Base-by-base conservation (phyloP, 1,140 invertebrate genomes). In the Drosophila lacteicornis region DNA sequence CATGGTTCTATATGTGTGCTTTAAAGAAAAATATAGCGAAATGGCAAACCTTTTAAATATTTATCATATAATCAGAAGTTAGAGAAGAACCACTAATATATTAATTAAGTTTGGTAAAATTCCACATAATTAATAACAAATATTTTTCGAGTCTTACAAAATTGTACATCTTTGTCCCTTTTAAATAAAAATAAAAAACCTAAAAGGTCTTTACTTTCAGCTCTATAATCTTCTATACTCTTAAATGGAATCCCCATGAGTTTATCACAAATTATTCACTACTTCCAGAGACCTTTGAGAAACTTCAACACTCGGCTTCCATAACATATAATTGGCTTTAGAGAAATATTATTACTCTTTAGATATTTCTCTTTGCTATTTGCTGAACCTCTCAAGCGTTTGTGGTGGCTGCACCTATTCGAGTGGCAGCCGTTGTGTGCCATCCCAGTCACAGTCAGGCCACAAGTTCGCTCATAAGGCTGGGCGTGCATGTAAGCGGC, bases 401-500 rank as follows among this genome's bases (percentile, higher is more conserved):
- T 38, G 2, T 13, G 30, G 4, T 17, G 12, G 15, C 11, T 30
- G 65, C 60, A 69, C 60, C 66, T 70, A 70, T 38, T 67, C 61
- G 13, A 36, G 38, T 69, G 61, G 22, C 67, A 69, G 13, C 8
- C 40, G 38, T 15, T 69, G 67, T 69, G 40, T 8, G 47, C 61
- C 17, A 11, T 25, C 19, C 15, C 55, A 27, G 38, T 42, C 55
- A 30, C 25, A 42, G 51, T 43, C 25, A 22, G 50, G 69, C 51
- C 46, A 43, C 25, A 65, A 75, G 56, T 69, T 69, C 9, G 11
- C 45, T 27, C 59, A 63, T 51, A 50, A 76, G 80, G 59, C 76
- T 61, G 58, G 65, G 68, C 82, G 68, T 85, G 82, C 79, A 60
- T 84, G 81, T 73, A 58, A 75, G 46, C 61, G 13, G 45, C 60